These are phyloP conservation scores for Piscicola geometra DNA, from an alignment of 2,888 invertebrate genomes.

Conservation along the genomic window DNA sequence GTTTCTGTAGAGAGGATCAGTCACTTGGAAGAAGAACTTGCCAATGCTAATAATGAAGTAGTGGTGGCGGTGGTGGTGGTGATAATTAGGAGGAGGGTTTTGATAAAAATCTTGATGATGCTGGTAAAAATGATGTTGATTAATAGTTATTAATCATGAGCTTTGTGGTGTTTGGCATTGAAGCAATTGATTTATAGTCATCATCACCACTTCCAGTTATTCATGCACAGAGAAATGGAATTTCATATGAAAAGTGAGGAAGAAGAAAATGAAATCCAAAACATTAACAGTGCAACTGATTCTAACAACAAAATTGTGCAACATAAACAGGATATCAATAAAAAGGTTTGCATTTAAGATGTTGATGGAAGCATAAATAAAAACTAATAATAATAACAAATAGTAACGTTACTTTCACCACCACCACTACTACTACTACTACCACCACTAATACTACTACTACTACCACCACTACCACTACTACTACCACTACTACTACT, in stretches of 20 bases:
- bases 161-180: too few species aligned
- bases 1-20: slow-evolving; percentile 93
- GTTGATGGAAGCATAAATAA: too few species aligned
- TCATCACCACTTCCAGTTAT: slow-evolving; percentile 17
- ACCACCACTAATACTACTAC: too few species aligned
- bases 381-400: too few species aligned
- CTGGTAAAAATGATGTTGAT: not conserved
- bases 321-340: too few species aligned
- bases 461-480: not conserved
- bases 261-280: not conserved
- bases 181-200: too few species aligned
- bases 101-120: slow-evolving; percentile 12
- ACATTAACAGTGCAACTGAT: too few species aligned
- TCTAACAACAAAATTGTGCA: too few species aligned
- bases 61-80: slow-evolving; percentile 43
- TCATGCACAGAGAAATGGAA: slow-evolving; percentile 36
- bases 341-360: too few species aligned
- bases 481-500: slow-evolving; percentile 26
- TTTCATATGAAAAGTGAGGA: slow-evolving; percentile 12
- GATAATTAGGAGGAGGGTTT: not conserved
- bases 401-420: not conserved
- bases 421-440: slow-evolving; percentile 1
- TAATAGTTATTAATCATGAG: not conserved
- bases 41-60: slow-evolving; percentile 92
- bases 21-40: slow-evolving; percentile 89